Evolutionary conservation across 1,140 invertebrate species (phyloP).

Genomic region (Ephestia elutella): DNA sequence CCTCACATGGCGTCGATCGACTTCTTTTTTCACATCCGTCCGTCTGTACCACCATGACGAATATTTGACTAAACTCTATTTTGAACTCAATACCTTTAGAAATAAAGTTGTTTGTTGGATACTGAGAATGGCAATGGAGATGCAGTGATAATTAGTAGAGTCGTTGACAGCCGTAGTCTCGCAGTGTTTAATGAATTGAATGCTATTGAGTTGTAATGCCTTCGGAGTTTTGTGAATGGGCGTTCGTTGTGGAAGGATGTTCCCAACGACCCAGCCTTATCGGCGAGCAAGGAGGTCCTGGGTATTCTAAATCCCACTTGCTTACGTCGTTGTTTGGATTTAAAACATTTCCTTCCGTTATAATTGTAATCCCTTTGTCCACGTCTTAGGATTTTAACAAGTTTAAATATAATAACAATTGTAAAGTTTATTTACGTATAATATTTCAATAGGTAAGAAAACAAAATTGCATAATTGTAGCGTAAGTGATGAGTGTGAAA

Average conservation of each 20-base stretch:
- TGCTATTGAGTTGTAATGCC: conserved; percentile 11
- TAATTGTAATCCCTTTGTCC: no score
- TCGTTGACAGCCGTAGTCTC: conserved; percentile 14
- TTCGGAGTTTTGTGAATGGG: conserved; percentile 14
- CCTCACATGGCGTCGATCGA: conserved; percentile 24
- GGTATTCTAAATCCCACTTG: no score
- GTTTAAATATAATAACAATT: no score
- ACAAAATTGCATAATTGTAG: no score
- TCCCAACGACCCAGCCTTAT: not conserved
- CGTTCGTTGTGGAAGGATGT: conserved; percentile 2
- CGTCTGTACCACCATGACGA: conserved; percentile 23
- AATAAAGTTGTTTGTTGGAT: not conserved
- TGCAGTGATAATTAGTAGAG: conserved; percentile 21
- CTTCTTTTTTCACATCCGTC: conserved; percentile 23
- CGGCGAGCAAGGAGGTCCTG: conserved; percentile 6
- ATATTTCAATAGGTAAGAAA: no score
- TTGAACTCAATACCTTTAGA: not conserved
- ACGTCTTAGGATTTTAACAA: no score
- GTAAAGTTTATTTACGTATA: no score
- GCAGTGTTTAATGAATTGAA: conserved; percentile 18
- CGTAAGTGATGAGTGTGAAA: no score
- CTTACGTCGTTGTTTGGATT: no score
- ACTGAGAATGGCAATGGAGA: conserved; percentile 3
- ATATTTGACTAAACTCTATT: conserved; percentile 12
- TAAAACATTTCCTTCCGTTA: no score